phyloP scores from a whole-genome alignment of 37 sponge, comb jelly and placozoan genomes.

The Chondrilla cf. caribensis region DNA sequence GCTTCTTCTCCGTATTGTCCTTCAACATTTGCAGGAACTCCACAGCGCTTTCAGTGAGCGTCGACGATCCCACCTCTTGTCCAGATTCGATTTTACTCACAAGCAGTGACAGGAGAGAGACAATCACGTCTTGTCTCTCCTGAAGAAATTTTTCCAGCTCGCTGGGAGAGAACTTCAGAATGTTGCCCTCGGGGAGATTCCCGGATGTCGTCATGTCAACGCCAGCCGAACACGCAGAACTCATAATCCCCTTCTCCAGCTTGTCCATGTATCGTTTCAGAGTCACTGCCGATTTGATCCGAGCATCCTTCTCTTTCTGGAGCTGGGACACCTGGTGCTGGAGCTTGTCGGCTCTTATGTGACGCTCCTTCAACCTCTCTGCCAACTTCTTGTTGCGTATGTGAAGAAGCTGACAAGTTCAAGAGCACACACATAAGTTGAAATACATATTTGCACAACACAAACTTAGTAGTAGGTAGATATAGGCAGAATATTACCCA shows the following conservation, averaged over 20 bases:
- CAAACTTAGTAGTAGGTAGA: neutral
- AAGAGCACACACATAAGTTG: neutral
- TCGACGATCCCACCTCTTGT: neutral
- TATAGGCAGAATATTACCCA: neutral
- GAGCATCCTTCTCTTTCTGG: slow-evolving; percentile 16
- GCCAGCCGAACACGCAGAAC: neutral
- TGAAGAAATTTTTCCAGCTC: slow-evolving; percentile 10
- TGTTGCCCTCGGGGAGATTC: slow-evolving; percentile 17
- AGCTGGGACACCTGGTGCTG: slow-evolving; percentile 31
- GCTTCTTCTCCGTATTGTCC: neutral
- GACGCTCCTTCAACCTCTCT: slow-evolving; percentile 58
- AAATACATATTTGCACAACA: too few species aligned
- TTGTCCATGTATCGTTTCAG: slow-evolving; percentile 27
- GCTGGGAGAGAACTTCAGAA: slow-evolving; percentile 4
- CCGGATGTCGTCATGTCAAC: neutral
- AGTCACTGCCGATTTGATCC: neutral
- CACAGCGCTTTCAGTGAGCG: neutral
- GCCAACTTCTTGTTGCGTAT: slow-evolving; percentile 61
- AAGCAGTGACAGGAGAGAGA: neutral
- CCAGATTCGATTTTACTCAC: neutral
- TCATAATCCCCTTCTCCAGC: neutral
- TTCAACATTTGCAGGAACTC: neutral
- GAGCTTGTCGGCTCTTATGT: slow-evolving; percentile 18
- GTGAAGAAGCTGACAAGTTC: slow-evolving; percentile 8
- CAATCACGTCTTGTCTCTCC: slow-evolving; percentile 7